phyloP scores from a whole-genome alignment of 2,113 vertebrate genomes.

The Megalops atlanticus region DNA sequence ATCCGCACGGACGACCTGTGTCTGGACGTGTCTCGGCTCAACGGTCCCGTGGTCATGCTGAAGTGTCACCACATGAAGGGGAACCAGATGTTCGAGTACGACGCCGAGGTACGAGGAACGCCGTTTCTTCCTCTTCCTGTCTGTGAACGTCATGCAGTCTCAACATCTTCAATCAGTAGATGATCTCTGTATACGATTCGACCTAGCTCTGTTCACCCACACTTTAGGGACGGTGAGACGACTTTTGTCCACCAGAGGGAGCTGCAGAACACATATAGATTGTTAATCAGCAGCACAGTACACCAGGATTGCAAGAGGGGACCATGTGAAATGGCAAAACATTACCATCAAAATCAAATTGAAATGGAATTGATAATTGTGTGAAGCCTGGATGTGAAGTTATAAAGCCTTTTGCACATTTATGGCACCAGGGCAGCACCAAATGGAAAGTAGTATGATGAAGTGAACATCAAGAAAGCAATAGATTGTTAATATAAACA shows the following conservation, averaged over 20 bases:
- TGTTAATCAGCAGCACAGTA: background rate
- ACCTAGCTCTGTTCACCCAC: too few species aligned
- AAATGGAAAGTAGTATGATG: background rate
- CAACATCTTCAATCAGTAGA: background rate
- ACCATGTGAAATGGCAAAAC: background rate
- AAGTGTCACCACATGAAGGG: constrained; percentile 99
- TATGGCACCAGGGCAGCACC: background rate
- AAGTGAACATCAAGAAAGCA: background rate
- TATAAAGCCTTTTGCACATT: background rate
- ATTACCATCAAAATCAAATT: background rate
- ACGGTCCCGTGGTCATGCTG: constrained; percentile 92
- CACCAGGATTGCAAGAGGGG: background rate
- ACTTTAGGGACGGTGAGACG: background rate
- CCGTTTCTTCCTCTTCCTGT: background rate
- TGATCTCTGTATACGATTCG: background rate
- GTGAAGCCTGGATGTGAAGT: background rate
- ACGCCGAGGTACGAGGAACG: constrained; percentile 82
- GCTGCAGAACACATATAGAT: constrained; percentile 41
- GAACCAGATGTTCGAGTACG: constrained; percentile 98
- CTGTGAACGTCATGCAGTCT: background rate
- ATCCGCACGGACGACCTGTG: constrained; percentile 96
- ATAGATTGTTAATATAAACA: constrained; percentile 4
- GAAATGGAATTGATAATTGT: background rate
- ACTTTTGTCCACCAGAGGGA: constrained; percentile 65
- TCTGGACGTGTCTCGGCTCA: constrained; percentile 93